Evolutionary conservation across 2,113 vertebrate species (phyloP).

Genomic region (Trachemys scripta): DNA sequence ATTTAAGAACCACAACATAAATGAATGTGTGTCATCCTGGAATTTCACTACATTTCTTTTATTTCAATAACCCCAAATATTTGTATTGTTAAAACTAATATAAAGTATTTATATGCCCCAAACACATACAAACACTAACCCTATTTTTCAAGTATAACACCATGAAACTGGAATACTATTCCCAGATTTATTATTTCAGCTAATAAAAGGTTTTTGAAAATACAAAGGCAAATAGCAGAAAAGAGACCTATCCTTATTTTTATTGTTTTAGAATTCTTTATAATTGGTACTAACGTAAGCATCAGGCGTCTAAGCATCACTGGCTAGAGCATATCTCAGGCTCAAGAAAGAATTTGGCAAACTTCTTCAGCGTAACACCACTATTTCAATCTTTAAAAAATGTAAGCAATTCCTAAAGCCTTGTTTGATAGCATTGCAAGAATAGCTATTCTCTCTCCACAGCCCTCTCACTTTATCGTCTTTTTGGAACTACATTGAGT

Average conservation of each 20-base stretch:
- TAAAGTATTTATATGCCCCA: not conserved
- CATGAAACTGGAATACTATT: conserved; percentile 18
- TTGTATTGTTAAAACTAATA: not conserved
- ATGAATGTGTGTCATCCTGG: conserved; percentile 32
- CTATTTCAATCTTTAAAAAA: not conserved
- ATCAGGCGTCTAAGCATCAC: conserved; percentile 20
- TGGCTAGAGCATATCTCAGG: not conserved
- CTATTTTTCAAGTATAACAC: not conserved
- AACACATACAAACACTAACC: not conserved
- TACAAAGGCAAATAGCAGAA: conserved; percentile 15
- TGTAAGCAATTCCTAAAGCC: not conserved
- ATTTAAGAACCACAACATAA: conserved; percentile 72
- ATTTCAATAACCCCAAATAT: not conserved
- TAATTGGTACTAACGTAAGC: not conserved
- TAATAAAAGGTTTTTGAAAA: conserved; percentile 38
- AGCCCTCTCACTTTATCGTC: not conserved
- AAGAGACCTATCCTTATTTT: conserved; percentile 28
- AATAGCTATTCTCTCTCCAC: conserved; percentile 6
- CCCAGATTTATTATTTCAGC: not conserved
- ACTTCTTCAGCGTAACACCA: not conserved
- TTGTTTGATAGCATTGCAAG: not conserved
- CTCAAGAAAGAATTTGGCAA: conserved; percentile 20
- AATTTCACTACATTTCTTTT: not conserved
- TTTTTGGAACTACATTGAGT: not conserved
- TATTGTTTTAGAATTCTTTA: conserved; percentile 35